A percentile compares a stretch with the other conserved stretches of the same genome.
Evolutionary conservation across 2,888 invertebrate genomes (phyloP).

Genomic region (Tetranychus piercei): DNA sequence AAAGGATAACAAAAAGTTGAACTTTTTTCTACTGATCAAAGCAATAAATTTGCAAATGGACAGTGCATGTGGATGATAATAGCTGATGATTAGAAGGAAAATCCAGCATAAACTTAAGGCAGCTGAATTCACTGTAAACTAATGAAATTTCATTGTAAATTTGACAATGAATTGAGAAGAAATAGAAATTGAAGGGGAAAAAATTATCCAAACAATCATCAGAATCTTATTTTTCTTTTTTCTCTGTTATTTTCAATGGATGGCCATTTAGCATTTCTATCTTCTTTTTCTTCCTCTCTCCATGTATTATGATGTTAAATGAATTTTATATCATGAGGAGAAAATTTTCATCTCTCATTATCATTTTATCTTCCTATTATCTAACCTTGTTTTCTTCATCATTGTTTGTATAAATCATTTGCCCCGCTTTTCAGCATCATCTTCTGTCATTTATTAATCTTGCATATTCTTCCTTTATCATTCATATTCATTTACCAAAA

Average conservation of each 20-base stretch:
- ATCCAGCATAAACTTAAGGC: background rate
- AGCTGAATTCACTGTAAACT: background rate
- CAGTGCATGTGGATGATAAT: background rate
- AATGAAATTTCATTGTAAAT: background rate
- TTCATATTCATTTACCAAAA: background rate
- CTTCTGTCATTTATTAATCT: background rate
- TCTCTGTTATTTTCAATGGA: background rate
- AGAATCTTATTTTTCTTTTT: background rate
- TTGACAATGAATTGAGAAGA: background rate
- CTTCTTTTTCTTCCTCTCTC: no score
- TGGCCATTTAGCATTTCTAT: background rate
- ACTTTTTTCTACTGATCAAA: background rate
- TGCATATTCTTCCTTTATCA: background rate
- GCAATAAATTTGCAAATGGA: background rate
- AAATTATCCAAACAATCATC: no score
- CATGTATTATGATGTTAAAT: background rate
- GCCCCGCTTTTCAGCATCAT: slow-evolving; percentile 2
- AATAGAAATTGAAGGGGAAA: background rate
- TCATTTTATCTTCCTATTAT: background rate
- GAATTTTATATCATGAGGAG: background rate
- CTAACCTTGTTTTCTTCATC: background rate
- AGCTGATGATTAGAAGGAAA: background rate
- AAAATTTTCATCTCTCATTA: background rate
- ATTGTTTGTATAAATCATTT: background rate
- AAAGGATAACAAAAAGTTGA: background rate